phyloP scores from a whole-genome alignment of 35 echinoderm and acorn worm genomes.

The Ophioderma brevispina region DNA sequence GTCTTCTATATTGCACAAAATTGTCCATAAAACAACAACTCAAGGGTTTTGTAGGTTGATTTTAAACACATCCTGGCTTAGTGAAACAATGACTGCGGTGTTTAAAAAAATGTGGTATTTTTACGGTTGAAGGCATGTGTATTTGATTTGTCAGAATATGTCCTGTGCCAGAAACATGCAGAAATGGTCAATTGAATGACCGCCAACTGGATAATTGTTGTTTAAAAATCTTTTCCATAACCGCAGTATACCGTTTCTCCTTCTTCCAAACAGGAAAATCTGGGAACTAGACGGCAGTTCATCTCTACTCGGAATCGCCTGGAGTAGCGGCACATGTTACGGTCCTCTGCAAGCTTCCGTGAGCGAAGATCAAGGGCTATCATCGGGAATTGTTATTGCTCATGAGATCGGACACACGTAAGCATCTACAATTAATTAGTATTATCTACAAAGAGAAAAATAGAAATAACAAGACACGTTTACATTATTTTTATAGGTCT shows the following conservation, averaged over 20 bases:
- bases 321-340: conserved; percentile 1
- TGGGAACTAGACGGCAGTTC: not conserved
- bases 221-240: not conserved
- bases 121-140: not conserved
- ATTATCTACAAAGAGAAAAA: too few species aligned
- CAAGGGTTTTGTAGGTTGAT: too few species aligned
- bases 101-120: too few species aligned
- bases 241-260: not conserved
- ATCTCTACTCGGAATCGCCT: conserved; percentile 29
- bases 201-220: not conserved
- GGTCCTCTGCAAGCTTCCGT: not conserved
- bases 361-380: conserved; percentile 25
- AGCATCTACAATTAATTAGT: too few species aligned
- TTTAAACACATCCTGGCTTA: too few species aligned
- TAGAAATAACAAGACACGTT: too few species aligned
- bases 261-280: not conserved
- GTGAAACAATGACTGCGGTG: too few species aligned
- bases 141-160: not conserved
- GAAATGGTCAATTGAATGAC: not conserved
- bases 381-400: conserved; percentile 5
- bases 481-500: too few species aligned
- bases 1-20: too few species aligned
- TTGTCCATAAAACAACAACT: too few species aligned
- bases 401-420: conserved; percentile 57
- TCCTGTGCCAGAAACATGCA: not conserved